phyloP scores from a whole-genome alignment of 2,888 invertebrate species.

The Parnassius smintheus region DNA sequence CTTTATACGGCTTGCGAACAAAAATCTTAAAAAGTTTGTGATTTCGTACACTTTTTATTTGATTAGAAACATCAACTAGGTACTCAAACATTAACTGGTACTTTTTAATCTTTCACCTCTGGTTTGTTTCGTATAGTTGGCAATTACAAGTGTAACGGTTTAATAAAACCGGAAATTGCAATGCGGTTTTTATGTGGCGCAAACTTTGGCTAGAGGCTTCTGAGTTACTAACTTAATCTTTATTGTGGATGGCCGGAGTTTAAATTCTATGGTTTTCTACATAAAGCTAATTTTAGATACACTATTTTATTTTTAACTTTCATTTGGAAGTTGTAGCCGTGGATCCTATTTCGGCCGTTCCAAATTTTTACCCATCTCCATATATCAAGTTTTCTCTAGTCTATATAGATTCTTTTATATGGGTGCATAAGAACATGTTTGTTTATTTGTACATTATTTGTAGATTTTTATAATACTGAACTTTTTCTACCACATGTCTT shows the following conservation, averaged over 20 bases:
- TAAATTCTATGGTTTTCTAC: background rate
- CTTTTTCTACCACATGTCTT: no score
- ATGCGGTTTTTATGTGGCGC: slow-evolving; percentile 7
- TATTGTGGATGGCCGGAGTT: slow-evolving; percentile 1
- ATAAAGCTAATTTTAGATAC: no score
- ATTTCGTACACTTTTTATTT: background rate
- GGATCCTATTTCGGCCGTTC: no score
- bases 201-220: slow-evolving; percentile 18
- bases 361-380: no score
- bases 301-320: no score
- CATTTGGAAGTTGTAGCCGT: no score
- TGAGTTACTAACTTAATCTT: slow-evolving; percentile 7
- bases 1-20: no score
- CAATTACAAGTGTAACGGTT: slow-evolving; percentile 6
- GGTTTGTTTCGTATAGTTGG: slow-evolving; percentile 9
- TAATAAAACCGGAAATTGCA: slow-evolving; percentile 17
- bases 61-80: background rate
- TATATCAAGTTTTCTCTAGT: no score
- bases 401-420: no score
- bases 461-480: no score
- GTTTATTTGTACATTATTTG: no score
- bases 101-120: background rate
- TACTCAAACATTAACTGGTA: background rate
- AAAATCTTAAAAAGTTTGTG: background rate
- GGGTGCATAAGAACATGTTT: no score